A percentile compares a stretch with the other conserved stretches of the same genome.
Evolutionary conservation across 2,113 vertebrate genomes (phyloP).

Genomic region (Strix aluco): DNA sequence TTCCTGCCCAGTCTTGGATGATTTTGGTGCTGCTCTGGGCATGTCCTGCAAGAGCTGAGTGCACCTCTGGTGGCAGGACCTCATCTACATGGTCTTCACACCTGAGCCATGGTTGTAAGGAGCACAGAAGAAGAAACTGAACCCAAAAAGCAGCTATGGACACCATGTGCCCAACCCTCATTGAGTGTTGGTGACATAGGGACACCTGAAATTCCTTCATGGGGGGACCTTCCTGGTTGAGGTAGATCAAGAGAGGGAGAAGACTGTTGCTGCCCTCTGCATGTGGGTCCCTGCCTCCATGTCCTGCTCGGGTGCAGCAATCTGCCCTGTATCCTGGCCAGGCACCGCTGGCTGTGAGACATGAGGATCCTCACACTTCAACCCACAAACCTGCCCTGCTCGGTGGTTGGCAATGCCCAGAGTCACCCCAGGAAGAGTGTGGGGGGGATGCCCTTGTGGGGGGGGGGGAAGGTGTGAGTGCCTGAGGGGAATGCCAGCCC

Average conservation of each 20-base stretch:
- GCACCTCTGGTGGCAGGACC: background rate
- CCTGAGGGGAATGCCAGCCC: background rate
- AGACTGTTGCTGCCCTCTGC: background rate
- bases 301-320: background rate
- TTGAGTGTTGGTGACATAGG: background rate
- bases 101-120: background rate
- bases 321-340: background rate
- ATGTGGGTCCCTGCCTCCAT: background rate
- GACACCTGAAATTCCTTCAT: background rate
- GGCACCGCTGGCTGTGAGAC: background rate
- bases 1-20: background rate
- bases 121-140: background rate
- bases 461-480: background rate
- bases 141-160: background rate
- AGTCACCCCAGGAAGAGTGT: background rate
- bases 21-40: background rate
- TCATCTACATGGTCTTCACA: background rate
- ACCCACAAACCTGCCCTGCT: background rate
- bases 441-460: background rate
- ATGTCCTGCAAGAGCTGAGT: background rate
- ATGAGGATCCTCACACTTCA: background rate
- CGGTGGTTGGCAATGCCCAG: background rate
- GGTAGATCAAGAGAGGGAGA: background rate
- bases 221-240: background rate
- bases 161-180: background rate